Evolutionary conservation across 1,140 invertebrate species (phyloP), one percentile per base, ranked within the genome.

Genomic region (Phenacoccus solenopsis): DNA sequence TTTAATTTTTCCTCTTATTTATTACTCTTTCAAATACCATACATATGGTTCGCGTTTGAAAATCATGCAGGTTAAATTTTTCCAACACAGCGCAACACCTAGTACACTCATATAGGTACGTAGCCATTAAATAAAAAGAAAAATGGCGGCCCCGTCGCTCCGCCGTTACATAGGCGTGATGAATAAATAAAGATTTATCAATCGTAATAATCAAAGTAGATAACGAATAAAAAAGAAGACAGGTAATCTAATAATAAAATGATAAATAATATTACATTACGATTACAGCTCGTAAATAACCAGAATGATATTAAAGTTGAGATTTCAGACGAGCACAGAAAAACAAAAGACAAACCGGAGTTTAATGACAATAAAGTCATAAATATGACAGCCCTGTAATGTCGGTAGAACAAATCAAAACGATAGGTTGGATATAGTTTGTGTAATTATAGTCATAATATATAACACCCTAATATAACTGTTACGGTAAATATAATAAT

Each of bases 181-280:
- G 59, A 24, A 64, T 64, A 64, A 64, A 64, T 64, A 64, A 64
- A 64, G 59, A 64, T 64, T 64, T 64, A 64, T 64, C 59, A 64
- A 64, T 64, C 21, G 59, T 64, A 64, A 64, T 64, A 64, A 64
- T 64, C 59, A 64, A 64, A 64, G 59, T 64, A 64, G 59, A 64
- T 64, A 64, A 64, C 22, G 59, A 25, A 64, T 25, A 64, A 64
- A 64, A 64, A 64, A 64, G 25, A 27, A 64, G 22, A 27, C 59
- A 64, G 59, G 59, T 64, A 64, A 64, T 64, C 59, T 27, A 64
- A 64, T 64, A 64, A 64, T 64, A 64, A 64, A 64, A 64, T 64
- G 59, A 64, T 64, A 64, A 64, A 64, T 64, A 64, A 64, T 64
- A 64, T 64, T 64, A 64, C 59, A 64, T 64, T 64, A 64, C 59